phyloP scores from a whole-genome alignment of 2,888 invertebrate species.

The Lucinisca nassula region DNA sequence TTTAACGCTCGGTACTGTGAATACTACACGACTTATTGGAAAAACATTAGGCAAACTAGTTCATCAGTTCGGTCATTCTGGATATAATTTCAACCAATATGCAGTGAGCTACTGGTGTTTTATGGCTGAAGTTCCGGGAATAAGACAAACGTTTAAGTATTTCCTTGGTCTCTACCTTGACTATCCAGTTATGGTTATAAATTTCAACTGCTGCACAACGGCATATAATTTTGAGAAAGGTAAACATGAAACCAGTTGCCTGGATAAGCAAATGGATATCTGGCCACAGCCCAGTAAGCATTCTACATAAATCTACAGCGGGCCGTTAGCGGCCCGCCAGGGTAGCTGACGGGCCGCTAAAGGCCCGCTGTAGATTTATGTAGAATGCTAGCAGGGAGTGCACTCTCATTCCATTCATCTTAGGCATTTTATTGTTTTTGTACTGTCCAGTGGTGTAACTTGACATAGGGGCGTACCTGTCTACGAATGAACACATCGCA shows the following conservation, averaged over 20 bases:
- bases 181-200: slow-evolving; percentile 33
- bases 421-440: neutral
- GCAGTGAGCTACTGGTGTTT: slow-evolving; percentile 41
- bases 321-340: no score
- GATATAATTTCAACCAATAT: neutral
- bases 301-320: no score
- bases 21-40: neutral
- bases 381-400: no score
- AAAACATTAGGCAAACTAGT: neutral
- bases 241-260: neutral
- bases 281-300: no score
- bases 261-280: neutral
- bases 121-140: slow-evolving; percentile 30
- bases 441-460: neutral
- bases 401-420: neutral
- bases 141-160: slow-evolving; percentile 34
- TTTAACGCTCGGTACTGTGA: neutral
- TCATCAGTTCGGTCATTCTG: neutral
- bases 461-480: neutral
- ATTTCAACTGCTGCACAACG: slow-evolving; percentile 47
- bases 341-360: no score
- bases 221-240: neutral
- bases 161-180: slow-evolving; percentile 36
- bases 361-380: no score
- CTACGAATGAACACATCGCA: neutral